phyloP scores from a whole-genome alignment of 2,888 invertebrate species.

The Hirtodrosophila alboralis region DNA sequence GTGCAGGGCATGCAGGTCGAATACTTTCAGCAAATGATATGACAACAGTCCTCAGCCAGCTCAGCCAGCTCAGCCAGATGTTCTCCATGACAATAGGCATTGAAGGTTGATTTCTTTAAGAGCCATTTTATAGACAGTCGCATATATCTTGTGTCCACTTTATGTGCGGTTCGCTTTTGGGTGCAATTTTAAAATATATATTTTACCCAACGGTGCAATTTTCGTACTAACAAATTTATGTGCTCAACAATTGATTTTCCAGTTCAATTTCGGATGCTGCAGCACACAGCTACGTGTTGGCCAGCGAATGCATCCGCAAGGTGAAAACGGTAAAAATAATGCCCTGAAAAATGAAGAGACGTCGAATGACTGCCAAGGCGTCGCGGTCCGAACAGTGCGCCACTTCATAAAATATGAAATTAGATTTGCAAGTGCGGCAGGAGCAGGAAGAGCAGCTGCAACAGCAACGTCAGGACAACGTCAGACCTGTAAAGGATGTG shows the following conservation, averaged over 20 bases:
- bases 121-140: constrained; percentile 10
- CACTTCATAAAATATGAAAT: constrained; percentile 80
- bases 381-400: constrained; percentile 42
- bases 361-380: constrained; percentile 27
- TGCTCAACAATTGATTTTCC: constrained; percentile 76
- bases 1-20: constrained; percentile 33
- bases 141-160: constrained; percentile 39
- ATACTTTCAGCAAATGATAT: constrained; percentile 43
- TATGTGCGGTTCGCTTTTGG: constrained; percentile 42
- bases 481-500: constrained; percentile 40
- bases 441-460: constrained; percentile 15
- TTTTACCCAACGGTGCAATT: constrained; percentile 76
- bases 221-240: constrained; percentile 74
- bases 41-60: constrained; percentile 42
- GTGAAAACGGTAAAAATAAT: constrained; percentile 52
- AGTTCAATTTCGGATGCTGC: constrained; percentile 62
- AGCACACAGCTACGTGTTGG: constrained; percentile 21
- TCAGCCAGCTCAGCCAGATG: constrained; percentile 15
- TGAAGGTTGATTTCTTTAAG: constrained; percentile 25
- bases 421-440: constrained; percentile 69
- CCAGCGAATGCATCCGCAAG: constrained; percentile 38
- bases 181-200: constrained; percentile 70
- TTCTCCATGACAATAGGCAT: constrained; percentile 37
- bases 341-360: constrained; percentile 38
- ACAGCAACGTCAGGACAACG: constrained; percentile 26